A percentile compares a stretch with the other conserved stretches of the same genome.
phyloP scores from a whole-genome alignment of 2,888 invertebrate species.

The Pollenia labialis region DNA sequence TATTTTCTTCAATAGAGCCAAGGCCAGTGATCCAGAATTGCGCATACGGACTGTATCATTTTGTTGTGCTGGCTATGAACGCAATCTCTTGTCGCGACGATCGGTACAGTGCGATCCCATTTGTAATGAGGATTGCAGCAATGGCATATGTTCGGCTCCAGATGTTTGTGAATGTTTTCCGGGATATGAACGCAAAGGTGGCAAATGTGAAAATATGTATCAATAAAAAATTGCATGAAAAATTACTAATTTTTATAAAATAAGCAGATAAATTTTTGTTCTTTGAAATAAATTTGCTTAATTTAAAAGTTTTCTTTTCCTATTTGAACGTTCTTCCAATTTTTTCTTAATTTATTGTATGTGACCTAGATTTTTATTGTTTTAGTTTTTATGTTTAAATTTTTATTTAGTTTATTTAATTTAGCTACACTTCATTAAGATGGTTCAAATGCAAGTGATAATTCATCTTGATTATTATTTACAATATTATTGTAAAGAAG shows the following conservation, averaged over 20 bases:
- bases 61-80: constrained; percentile 89
- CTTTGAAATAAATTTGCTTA: neutral
- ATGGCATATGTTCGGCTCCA: constrained; percentile 84
- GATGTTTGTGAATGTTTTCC: constrained; percentile 82
- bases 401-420: constrained; percentile 36
- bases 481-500: neutral
- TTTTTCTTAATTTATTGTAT: neutral
- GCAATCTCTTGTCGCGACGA: constrained; percentile 85
- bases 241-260: neutral
- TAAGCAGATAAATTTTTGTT: neutral
- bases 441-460: constrained; percentile 56
- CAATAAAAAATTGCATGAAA: neutral
- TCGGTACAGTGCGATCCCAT: constrained; percentile 84
- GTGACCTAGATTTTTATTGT: constrained; percentile 27
- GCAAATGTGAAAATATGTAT: constrained; percentile 70
- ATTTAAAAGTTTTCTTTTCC: neutral
- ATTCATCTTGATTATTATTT: neutral
- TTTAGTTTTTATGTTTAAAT: constrained; percentile 31
- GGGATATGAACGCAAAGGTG: constrained; percentile 75
- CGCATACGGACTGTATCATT: constrained; percentile 87
- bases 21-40: constrained; percentile 77
- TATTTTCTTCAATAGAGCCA: constrained; percentile 72
- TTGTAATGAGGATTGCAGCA: constrained; percentile 84
- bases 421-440: constrained; percentile 13
- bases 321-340: neutral